phyloP scores from a whole-genome alignment of 2,888 invertebrate species.

The Girardia tigrina region DNA sequence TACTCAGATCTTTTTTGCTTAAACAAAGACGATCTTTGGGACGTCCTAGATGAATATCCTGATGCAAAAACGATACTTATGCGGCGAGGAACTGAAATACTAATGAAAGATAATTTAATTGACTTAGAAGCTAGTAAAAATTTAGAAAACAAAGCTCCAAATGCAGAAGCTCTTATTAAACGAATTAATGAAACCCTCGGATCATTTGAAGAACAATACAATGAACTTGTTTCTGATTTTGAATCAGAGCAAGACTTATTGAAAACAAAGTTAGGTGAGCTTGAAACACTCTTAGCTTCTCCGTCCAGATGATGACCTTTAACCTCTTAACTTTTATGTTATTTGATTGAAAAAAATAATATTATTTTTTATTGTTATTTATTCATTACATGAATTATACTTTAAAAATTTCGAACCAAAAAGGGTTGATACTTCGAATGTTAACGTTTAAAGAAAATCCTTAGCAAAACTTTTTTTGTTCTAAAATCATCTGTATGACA shows the following conservation, averaged over 20 bases:
- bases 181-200: background rate
- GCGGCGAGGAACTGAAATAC: slow-evolving; percentile 53
- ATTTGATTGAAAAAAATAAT: too few species aligned
- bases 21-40: slow-evolving; percentile 42
- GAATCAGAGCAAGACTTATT: background rate
- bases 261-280: background rate
- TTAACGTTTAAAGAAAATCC: too few species aligned
- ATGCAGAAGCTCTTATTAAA: background rate
- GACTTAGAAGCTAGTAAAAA: background rate
- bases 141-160: background rate
- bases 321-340: too few species aligned
- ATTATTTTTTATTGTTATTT: too few species aligned
- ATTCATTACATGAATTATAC: too few species aligned
- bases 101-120: slow-evolving; percentile 38
- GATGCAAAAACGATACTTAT: slow-evolving; percentile 38
- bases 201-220: background rate
- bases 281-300: too few species aligned
- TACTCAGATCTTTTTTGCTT: slow-evolving; percentile 81
- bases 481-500: too few species aligned
- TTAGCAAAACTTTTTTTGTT: too few species aligned
- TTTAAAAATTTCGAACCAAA: too few species aligned
- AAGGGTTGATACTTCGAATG: too few species aligned
- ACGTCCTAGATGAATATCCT: slow-evolving; percentile 42
- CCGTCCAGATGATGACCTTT: too few species aligned
- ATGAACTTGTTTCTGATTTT: background rate